Base-by-base conservation (phyloP, 2,113 vertebrate species). In the Albula goreensis region DNA sequence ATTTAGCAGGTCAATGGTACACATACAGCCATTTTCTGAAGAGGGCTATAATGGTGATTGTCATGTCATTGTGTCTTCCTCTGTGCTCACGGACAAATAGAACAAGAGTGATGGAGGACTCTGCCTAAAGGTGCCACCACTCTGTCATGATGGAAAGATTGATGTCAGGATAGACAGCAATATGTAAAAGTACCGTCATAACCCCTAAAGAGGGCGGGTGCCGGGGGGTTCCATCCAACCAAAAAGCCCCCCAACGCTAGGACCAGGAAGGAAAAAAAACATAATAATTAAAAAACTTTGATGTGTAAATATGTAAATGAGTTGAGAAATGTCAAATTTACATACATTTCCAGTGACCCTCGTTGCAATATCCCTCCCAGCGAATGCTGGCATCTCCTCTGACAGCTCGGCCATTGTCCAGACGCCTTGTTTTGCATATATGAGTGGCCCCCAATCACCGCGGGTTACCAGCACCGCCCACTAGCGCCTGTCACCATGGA, bases 301-400 rank as follows among this genome's bases (percentile, higher is more conserved):
- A 97, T 96, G 95, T 95, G 95, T 95, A 93, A 95, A 94, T 95
- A 97, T 98, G 97, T 95, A 97, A 97, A 99, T 97, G 89, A 96
- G 95, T 91, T 92, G 93, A 92, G 93, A 98, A 99, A 99, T 99
- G 98, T 98, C 98, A 98, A 94, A 98, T 97, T 97, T 98, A 97
- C 98, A 99, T 99, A 97, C 92, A 97, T 97, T 96, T 96, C 94
- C 95, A 96, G 93, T 96, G 96, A 96, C 96, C 96, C 95, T 94
- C 93, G 92, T 95, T 70, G 88, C 94, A 94, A 93, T 96, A 95
- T 96, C 94, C 96, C 97, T 97, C 92, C 91, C 90, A 97, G 97
- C 97, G 93, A 96, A 94, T 89, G 94, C 94, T 95, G 93, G 93
- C 94, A 90, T 95, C 86, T 95, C 94, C 94, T 94, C 95, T 97